These are phyloP conservation scores for Hemiprocne comata DNA, from an alignment of 2,113 vertebrate genomes.

Conservation along the genomic window DNA sequence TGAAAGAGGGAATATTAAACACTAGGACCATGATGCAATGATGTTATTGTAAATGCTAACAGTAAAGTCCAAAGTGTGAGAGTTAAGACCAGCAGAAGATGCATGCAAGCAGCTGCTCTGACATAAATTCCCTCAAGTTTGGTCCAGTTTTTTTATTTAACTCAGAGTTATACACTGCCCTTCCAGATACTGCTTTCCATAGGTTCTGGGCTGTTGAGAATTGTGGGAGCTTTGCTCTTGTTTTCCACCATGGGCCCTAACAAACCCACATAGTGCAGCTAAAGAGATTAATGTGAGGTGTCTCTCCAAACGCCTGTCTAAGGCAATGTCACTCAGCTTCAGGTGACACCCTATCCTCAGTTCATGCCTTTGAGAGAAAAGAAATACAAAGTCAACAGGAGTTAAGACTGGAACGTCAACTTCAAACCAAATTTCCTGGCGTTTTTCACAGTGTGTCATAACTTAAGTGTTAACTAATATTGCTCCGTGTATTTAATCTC, in stretches of 20 bases:
- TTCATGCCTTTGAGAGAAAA: background rate
- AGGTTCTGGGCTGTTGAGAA: background rate
- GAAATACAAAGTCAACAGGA: slow-evolving; percentile 17
- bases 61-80: slow-evolving; percentile 53
- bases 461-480: slow-evolving; percentile 56
- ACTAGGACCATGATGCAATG: slow-evolving; percentile 32
- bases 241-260: background rate
- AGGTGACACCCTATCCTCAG: background rate
- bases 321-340: background rate
- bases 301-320: background rate
- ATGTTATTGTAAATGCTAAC: slow-evolving; percentile 22
- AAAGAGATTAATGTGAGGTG: background rate
- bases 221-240: background rate
- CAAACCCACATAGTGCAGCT: background rate
- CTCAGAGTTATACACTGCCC: background rate
- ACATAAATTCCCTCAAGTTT: slow-evolving; percentile 38
- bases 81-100: slow-evolving; percentile 60
- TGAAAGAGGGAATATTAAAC: slow-evolving; percentile 67
- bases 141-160: slow-evolving; percentile 1
- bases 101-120: slow-evolving; percentile 18
- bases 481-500: slow-evolving; percentile 33
- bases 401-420: background rate
- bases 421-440: slow-evolving; percentile 38
- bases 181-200: background rate
- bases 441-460: background rate